phyloP scores from a whole-genome alignment of 1,140 invertebrate genomes.

The Caenorhabditis inopinata region DNA sequence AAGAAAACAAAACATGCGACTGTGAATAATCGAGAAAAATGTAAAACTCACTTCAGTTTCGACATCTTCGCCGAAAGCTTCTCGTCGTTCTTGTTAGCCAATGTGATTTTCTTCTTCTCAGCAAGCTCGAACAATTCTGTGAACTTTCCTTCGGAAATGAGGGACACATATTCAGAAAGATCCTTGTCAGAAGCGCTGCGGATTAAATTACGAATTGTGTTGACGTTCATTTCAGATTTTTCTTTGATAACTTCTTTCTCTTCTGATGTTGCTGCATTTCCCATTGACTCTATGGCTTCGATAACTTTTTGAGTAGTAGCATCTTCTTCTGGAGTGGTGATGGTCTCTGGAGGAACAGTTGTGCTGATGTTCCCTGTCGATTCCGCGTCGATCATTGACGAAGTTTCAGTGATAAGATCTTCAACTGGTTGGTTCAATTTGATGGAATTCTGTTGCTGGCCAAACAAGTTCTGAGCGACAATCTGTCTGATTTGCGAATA shows the following conservation, averaged over 20 bases:
- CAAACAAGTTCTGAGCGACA: slow-evolving; percentile 2
- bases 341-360: background rate
- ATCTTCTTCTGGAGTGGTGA: background rate
- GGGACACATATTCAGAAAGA: slow-evolving; percentile 14
- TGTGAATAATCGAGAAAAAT: no score
- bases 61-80: slow-evolving; percentile 4
- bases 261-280: background rate
- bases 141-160: slow-evolving; percentile 37
- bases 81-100: background rate
- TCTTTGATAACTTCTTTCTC: background rate
- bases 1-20: no score
- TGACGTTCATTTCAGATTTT: slow-evolving; percentile 7
- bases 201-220: slow-evolving; percentile 1
- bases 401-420: slow-evolving; percentile 18
- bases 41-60: no score
- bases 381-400: background rate
- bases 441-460: background rate
- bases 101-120: background rate
- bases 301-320: background rate
- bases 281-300: background rate
- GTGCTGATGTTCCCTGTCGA: background rate
- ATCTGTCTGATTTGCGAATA: slow-evolving; percentile 31
- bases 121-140: background rate
- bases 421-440: slow-evolving; percentile 1
- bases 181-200: slow-evolving; percentile 31